Evolutionary conservation across 64 coral and sea anemone species (phyloP).

Genomic region (Montipora foliosa): DNA sequence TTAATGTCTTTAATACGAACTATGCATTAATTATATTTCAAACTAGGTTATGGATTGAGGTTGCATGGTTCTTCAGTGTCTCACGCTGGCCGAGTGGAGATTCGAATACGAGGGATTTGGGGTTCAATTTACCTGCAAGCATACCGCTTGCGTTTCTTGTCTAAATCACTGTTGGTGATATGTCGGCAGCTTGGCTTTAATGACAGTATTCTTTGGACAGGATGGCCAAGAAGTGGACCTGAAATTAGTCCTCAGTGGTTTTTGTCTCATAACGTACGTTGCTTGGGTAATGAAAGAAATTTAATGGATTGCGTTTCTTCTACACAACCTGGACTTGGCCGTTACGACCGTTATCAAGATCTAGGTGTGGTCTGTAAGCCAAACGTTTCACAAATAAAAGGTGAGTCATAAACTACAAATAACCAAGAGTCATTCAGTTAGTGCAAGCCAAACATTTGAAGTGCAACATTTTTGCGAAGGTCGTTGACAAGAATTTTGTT

Average conservation of each 20-base stretch:
- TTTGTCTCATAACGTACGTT: background rate
- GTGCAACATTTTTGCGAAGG: no score
- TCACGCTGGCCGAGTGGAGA: constrained; percentile 16
- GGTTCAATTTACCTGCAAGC: background rate
- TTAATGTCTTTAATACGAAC: no score
- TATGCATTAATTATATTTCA: no score
- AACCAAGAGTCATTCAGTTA: background rate
- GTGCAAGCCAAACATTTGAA: background rate
- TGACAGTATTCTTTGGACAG: background rate
- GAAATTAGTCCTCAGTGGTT: background rate
- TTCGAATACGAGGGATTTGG: background rate
- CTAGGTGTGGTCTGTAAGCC: constrained; percentile 16
- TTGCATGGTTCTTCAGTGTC: background rate
- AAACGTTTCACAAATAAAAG: background rate
- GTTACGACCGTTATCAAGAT: accelerated
- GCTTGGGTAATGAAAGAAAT: background rate
- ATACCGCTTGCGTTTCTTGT: background rate
- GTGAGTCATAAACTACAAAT: background rate
- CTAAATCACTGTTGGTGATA: background rate
- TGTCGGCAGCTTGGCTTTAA: constrained; percentile 14
- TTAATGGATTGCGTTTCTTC: background rate
- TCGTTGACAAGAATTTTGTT: no score
- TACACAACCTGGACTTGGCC: background rate
- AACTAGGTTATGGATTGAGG: background rate
- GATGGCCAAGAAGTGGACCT: background rate